These are phyloP conservation scores for Tubulanus polymorphus DNA, from an alignment of 2,888 invertebrate species.

Conservation along the genomic window DNA sequence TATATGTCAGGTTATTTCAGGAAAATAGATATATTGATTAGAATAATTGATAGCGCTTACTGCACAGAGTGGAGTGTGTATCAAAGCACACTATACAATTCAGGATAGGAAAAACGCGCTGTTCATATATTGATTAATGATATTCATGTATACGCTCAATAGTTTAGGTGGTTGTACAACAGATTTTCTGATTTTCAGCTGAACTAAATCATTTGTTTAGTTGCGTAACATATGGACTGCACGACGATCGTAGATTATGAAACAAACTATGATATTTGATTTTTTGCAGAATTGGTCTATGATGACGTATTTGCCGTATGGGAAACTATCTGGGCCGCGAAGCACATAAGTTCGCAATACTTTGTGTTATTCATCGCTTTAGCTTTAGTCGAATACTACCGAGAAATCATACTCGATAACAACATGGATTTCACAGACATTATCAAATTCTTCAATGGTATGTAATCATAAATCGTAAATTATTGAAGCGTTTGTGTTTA, in stretches of 20 bases:
- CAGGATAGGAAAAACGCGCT: too few relatives aligned
- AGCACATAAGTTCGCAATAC: slow-evolving; percentile 77
- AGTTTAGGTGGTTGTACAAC: too few relatives aligned
- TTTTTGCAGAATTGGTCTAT: slow-evolving; percentile 72
- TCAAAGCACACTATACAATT: too few relatives aligned
- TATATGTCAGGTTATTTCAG: too few relatives aligned
- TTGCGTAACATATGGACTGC: background rate
- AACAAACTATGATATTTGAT: slow-evolving; percentile 3
- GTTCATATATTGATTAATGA: too few relatives aligned
- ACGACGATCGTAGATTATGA: background rate
- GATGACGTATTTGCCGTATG: slow-evolving; percentile 89
- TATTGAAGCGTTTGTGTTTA: background rate
- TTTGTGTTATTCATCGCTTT: slow-evolving; percentile 91
- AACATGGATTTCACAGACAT: slow-evolving; percentile 98
- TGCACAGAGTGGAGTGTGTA: too few relatives aligned
- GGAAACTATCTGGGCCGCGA: slow-evolving; percentile 95
- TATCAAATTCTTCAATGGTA: slow-evolving; percentile 96
- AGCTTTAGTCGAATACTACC: slow-evolving; percentile 84
- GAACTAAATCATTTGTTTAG: too few relatives aligned
- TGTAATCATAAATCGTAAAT: slow-evolving; percentile 29
- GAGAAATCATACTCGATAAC: slow-evolving; percentile 90
- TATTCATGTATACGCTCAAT: too few relatives aligned
- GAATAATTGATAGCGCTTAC: too few relatives aligned
- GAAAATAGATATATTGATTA: too few relatives aligned
- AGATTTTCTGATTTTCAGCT: too few relatives aligned